These are phyloP conservation scores for Habrosyne pyritoides DNA, from an alignment of 2,888 invertebrate genomes.

Conservation along the genomic window DNA sequence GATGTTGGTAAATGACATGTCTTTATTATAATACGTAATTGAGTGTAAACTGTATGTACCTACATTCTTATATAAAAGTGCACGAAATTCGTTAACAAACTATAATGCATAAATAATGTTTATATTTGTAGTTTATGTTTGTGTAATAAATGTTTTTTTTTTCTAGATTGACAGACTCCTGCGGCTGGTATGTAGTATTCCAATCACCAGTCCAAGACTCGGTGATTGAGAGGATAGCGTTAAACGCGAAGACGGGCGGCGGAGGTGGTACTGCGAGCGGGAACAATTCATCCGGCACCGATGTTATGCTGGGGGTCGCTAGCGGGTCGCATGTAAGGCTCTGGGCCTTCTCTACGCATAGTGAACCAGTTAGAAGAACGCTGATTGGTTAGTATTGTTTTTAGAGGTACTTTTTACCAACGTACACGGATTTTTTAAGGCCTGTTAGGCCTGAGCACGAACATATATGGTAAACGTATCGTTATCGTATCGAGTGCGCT, in stretches of 20 bases:
- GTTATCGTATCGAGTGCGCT: too few species aligned
- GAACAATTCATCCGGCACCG: conserved; percentile 64
- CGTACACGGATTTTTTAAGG: too few species aligned
- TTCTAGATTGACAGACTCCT: conserved; percentile 94
- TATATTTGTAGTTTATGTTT: conserved; percentile 3
- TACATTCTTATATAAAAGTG: too few species aligned
- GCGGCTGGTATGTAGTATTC: conserved; percentile 98
- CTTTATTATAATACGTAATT: too few species aligned
- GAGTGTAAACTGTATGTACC: too few species aligned
- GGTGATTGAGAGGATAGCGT: conserved; percentile 95
- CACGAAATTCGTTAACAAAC: too few species aligned
- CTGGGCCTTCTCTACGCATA: conserved; percentile 79
- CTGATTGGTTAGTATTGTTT: conserved; percentile 66
- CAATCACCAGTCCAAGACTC: conserved; percentile 96
- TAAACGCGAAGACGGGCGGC: conserved; percentile 87
- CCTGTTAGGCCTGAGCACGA: too few species aligned
- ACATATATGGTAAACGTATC: too few species aligned
- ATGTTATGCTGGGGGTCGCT: conserved; percentile 78
- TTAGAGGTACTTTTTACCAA: too few species aligned
- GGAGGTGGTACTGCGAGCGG: conserved; percentile 62
- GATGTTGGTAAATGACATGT: too few species aligned
- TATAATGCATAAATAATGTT: not conserved
- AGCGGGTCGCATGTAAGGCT: conserved; percentile 74
- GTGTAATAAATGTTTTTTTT: conserved; percentile 8
- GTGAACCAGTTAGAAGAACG: conserved; percentile 76